phyloP scores from a whole-genome alignment of 2,113 vertebrate genomes.

The Anguilla japonica region DNA sequence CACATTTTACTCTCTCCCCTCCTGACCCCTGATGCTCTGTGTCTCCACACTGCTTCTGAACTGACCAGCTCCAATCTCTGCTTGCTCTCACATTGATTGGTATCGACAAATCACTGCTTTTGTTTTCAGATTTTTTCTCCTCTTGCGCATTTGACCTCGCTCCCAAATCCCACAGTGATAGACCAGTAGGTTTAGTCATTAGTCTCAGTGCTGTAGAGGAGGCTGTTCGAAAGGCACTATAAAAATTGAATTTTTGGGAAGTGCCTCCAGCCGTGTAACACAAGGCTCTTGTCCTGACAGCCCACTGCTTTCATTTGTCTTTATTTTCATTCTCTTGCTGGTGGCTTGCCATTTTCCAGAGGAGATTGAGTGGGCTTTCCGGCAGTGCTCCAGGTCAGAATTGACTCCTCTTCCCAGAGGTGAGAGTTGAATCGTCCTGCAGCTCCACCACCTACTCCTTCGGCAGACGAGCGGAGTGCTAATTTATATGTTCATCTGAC shows the following conservation, averaged over 20 bases:
- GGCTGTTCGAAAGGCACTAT: neutral
- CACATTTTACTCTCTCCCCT: constrained; percentile 31
- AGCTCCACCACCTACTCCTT: constrained; percentile 7
- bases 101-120: constrained; percentile 6
- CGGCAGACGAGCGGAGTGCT: neutral
- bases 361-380: constrained; percentile 15
- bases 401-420: neutral
- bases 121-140: neutral
- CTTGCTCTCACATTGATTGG: constrained; percentile 2
- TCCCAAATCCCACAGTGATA: neutral
- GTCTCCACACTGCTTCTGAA: neutral
- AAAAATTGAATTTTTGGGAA: constrained; percentile 2
- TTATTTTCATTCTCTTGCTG: constrained; percentile 8
- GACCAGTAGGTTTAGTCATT: neutral
- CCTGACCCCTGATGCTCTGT: neutral
- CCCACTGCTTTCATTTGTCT: neutral
- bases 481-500: constrained; percentile 3
- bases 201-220: neutral
- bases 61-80: neutral
- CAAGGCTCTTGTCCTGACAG: neutral
- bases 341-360: neutral
- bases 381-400: neutral
- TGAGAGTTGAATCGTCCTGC: constrained; percentile 3
- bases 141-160: neutral
- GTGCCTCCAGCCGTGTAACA: neutral